Evolutionary conservation across 2,797 vertebrate genomes (phyloP), one percentile per base, ranked within the genome.

Genomic region (Pogoniulus pusillus): DNA sequence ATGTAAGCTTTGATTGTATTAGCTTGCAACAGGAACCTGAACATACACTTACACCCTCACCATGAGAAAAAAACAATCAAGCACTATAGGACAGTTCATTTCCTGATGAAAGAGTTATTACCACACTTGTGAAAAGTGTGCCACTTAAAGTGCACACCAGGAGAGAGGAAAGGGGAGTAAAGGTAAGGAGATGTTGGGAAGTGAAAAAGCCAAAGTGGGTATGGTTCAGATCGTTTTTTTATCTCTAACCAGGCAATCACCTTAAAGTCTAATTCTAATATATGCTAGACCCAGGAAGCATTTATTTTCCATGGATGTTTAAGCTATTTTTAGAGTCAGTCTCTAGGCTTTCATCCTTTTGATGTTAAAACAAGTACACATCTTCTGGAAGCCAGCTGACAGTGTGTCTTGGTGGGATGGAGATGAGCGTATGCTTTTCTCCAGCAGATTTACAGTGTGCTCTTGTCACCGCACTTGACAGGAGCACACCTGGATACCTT

Each of bases 381-480:
- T 59, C 47, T 93, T 71, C 41, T 80, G 85, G 59, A 93, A 93
- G 87, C 63, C 82, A 80, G 78, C 73, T 70, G 71, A 64, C 20
- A 70, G 23, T n/a, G 58, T 85, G 16, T 78, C 83, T 90, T 63
- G 43, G 94, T 85, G 84, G 51, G 76, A 58, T 87, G 78, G 37
- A 83, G 70, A 81, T 59, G 65, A 92, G 62, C 11, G 2, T 64
- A 2, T 80, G 82, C 64, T 80, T 89, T 92, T 95, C 74, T 85
- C 76, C 63, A 74, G 72, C 85, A 93, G 75, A 95, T 90, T 91
- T 94, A 86, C 53, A 65, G 9, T 70, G 62, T 92, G 54, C 91
- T 95, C 69, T 18, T 93, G 87, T 95, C 90, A 90, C 73, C 82
- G 79, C 87, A n/a, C 39, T 95, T 90, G 91, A 81, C 93, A 94